Evolutionary conservation across 2,888 invertebrate species (phyloP).

Genomic region (Parnassius glacialis): DNA sequence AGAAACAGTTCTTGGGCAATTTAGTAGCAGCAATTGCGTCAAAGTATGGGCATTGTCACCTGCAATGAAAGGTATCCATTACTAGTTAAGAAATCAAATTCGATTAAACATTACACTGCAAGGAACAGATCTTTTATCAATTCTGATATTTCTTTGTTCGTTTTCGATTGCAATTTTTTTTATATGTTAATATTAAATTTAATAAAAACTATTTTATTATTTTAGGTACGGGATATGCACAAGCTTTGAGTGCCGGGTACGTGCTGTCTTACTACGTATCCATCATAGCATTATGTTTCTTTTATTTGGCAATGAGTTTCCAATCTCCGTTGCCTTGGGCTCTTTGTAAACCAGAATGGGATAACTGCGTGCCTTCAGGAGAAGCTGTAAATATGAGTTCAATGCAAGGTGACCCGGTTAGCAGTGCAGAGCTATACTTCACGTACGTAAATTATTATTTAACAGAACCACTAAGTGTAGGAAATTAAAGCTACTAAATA

Average conservation of each 20-base stretch:
- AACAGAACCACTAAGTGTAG: no score
- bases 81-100: background rate
- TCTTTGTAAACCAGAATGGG: constrained; percentile 82
- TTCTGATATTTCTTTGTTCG: no score
- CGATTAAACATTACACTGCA: no score
- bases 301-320: constrained; percentile 87
- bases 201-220: background rate
- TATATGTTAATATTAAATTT: background rate
- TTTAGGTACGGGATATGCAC: constrained; percentile 86
- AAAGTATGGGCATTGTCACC: constrained; percentile 86
- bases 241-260: constrained; percentile 82
- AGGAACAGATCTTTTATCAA: no score
- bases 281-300: constrained; percentile 86
- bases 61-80: constrained; percentile 85
- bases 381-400: constrained; percentile 40
- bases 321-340: constrained; percentile 87
- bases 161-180: background rate
- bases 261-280: constrained; percentile 90
- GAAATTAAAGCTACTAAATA: no score
- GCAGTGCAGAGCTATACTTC: constrained; percentile 83
- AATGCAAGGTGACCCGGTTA: constrained; percentile 46
- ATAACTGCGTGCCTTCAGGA: constrained; percentile 66
- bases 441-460: constrained; percentile 54
- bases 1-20: constrained; percentile 92
- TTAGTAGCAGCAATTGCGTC: constrained; percentile 88